Percentiles rank a stretch among this genome's conserved stretches.
Evolutionary conservation across 2,888 invertebrate genomes (phyloP).

Genomic region (Melikaiella ostensackeni): DNA sequence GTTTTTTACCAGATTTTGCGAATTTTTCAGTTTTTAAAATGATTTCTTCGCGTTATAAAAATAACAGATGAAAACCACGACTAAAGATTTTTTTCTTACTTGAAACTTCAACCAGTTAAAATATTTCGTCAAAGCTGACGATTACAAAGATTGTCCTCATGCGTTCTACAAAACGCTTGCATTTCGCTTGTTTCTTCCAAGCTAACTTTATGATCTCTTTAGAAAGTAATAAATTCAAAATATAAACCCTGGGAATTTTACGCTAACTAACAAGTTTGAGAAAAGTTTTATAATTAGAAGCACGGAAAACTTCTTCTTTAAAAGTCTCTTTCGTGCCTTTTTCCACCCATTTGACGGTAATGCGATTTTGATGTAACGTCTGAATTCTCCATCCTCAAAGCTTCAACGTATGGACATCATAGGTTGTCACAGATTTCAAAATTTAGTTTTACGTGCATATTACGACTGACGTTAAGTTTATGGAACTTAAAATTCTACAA

Average conservation of each 20-base stretch:
- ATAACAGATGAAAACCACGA: neutral
- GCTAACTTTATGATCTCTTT: neutral
- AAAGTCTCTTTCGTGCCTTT: neutral
- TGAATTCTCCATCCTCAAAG: constrained; percentile 6
- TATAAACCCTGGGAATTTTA: neutral
- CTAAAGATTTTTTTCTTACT: neutral
- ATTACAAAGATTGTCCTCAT: constrained; percentile 17
- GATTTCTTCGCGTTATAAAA: neutral
- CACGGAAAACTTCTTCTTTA: neutral
- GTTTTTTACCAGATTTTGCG: neutral
- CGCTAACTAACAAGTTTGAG: neutral
- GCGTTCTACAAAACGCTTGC: neutral
- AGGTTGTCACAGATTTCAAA: constrained; percentile 4
- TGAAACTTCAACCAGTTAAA: neutral
- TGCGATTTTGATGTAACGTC: constrained; percentile 19
- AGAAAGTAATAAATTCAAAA: constrained; percentile 16
- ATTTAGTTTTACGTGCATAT: constrained; percentile 7
- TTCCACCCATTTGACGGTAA: constrained; percentile 8
- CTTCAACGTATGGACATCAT: neutral
- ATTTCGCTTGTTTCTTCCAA: neutral
- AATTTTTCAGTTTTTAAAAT: neutral
- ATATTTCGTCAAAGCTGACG: neutral
- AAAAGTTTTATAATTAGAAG: neutral
- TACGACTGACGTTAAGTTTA: constrained; percentile 23
- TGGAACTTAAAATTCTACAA: constrained; percentile 4